phyloP scores from a whole-genome alignment of 2,113 vertebrate species.

The Castor canadensis region DNA sequence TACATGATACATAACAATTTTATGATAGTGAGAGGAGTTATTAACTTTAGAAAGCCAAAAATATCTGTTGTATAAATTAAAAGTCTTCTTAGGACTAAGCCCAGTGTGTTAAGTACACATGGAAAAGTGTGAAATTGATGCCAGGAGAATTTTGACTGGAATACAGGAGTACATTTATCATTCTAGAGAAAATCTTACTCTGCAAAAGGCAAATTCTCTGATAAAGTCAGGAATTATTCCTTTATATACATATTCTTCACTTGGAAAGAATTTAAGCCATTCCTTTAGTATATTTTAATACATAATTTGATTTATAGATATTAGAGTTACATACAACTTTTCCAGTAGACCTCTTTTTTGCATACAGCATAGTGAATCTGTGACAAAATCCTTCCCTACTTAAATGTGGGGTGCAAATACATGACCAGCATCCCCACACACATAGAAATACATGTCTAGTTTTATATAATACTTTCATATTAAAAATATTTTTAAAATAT shows the following conservation, averaged over 20 bases:
- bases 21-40: conserved; percentile 50
- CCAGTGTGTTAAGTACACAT: conserved; percentile 34
- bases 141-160: neutral
- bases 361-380: neutral
- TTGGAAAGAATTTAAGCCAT: conserved; percentile 23
- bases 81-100: conserved; percentile 46
- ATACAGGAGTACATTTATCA: neutral
- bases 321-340: conserved; percentile 7
- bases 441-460: neutral
- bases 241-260: neutral
- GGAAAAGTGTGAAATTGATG: conserved; percentile 52
- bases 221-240: neutral
- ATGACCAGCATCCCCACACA: neutral
- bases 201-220: neutral
- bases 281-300: conserved; percentile 18
- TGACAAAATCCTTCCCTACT: neutral
- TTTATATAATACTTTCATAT: neutral
- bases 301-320: neutral
- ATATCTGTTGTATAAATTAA: conserved; percentile 53
- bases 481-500: too few relatives aligned
- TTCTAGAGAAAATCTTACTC: conserved; percentile 13
- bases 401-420: neutral
- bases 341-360: neutral
- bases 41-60: conserved; percentile 50
- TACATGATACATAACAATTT: conserved; percentile 60